Percentiles rank a stretch among this genome's conserved stretches.
These are phyloP conservation scores for Pagrus major DNA, from an alignment of 2,113 vertebrate genomes.

Conservation along the genomic window DNA sequence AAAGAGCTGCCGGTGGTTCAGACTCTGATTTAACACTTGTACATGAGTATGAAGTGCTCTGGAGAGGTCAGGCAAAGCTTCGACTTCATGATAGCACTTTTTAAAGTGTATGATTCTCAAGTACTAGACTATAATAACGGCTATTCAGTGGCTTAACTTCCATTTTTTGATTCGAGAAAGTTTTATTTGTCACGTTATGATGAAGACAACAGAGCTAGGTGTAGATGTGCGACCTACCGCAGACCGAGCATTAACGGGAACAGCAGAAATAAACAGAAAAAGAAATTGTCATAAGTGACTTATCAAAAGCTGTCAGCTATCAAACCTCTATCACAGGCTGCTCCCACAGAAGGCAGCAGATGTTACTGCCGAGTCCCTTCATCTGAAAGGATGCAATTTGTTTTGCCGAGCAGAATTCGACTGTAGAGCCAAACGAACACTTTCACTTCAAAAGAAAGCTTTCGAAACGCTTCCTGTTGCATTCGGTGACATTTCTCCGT, in stretches of 20 bases:
- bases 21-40: slow-evolving; percentile 15
- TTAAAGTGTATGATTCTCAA: slow-evolving; percentile 1
- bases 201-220: background rate
- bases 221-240: background rate
- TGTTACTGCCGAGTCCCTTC: slow-evolving; percentile 22
- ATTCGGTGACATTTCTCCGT: slow-evolving; percentile 21
- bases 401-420: slow-evolving; percentile 54
- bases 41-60: slow-evolving; percentile 4
- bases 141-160: background rate
- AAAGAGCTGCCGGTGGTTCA: slow-evolving; percentile 42
- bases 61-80: slow-evolving; percentile 25
- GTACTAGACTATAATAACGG: background rate
- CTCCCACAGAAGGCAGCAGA: slow-evolving; percentile 39
- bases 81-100: background rate
- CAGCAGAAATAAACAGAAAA: slow-evolving; percentile 32
- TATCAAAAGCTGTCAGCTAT: slow-evolving; percentile 56
- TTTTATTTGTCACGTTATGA: no score
- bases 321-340: slow-evolving; percentile 46
- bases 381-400: slow-evolving; percentile 44
- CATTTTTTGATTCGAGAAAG: no score
- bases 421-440: slow-evolving; percentile 30
- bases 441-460: slow-evolving; percentile 50
- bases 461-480: slow-evolving; percentile 40
- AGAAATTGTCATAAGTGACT: slow-evolving; percentile 51
- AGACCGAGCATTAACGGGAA: slow-evolving; percentile 10